Evolutionary conservation across 2,113 vertebrate species (phyloP), one percentile per base, ranked within the genome.

Genomic region (Lepisosteus osseus): DNA sequence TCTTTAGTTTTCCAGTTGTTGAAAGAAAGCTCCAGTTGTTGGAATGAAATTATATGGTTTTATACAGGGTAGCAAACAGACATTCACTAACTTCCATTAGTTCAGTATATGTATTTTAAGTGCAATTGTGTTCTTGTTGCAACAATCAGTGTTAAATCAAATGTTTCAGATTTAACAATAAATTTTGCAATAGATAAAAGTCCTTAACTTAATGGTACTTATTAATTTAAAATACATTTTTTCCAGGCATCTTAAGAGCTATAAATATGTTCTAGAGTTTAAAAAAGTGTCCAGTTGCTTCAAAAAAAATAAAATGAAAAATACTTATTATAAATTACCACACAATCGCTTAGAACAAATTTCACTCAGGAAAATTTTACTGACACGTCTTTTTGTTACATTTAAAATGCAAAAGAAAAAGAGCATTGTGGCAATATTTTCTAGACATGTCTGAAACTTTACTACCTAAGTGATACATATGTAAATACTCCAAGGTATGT

Each of bases 11-110:
- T 88, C 29, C 29, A 29, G 29, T 29, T 29, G 29, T 29, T 29
- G 29, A 29, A 29, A 29, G 84, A 88, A 90, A 93, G 89, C 92
- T 94, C 77, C 61, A 90, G 76, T 90, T 85, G 83, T 83, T 76
- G 76, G 79, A 86, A 76, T 86, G 80, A 85, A 85, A 79, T 83
- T 69, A 80, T 73, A 82, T 86, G 88, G 90, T 90, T 86, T 82
- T 87, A 95, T 94, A 98, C 97, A 98, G 97, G 97, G 97, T 98
- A 96, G 93, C 86, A 92, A 93, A 91, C 84, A 67, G 87, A 89
- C 89, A 89, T 91, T 74, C 9, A n/a, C 57, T 90, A 91, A 90
- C 93, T 93, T 92, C 87, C 86, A 89, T 88, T 86, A 85, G 92
- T 82, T 92, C 29, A 29, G 29, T 88, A 85, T 90, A 87, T 86